Evolutionary conservation across 2,797 vertebrate genomes (phyloP), one percentile per base, ranked within the genome.

Genomic region (Brachyrhaphis roseni): DNA sequence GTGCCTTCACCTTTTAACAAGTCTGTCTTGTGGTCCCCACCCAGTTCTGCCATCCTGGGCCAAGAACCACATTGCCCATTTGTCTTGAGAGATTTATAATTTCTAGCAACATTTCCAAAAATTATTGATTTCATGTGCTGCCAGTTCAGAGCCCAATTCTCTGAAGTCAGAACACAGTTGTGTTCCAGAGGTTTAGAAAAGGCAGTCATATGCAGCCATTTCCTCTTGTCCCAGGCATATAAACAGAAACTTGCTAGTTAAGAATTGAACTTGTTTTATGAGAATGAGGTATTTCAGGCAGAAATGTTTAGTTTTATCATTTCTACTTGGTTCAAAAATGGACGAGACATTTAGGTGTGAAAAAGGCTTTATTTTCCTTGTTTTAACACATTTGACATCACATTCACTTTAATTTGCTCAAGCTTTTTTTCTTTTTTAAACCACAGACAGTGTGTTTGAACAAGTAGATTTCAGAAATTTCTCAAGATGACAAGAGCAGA

Each of bases 401-500:
- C 12, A 70, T 70, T 43, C 12, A 43, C 62, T 36, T 43, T 6
- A 43, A 70, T 41, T n/a, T 43, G 66, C 36, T 43, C 39, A 70
- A 70, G 4, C 66, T 5, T 23, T 55, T n/a, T 7, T 23, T n/a
- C 8, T 55, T 23, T 55, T 55, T 55, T n/a, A 55, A n/a, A 64
- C 15, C 31, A 34, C 15, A 64, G 18, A 36, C 28, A 8, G 62
- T 66, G 62, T 20, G 18, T 10, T 41, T 41, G 10, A 20, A 8
- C 20, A 41, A 41, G 34, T 23, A 10, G 18, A 66, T 8, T 39
- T 20, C 16, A 64, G 31, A 10, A 31, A 31, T 72, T 31, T 31
- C 26, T 23, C 12, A 15, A 3, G 0, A 2, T 0, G 2, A 8
- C 1, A 73, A 2, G 11, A 5, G 5, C 8, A 3, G 0, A n/a